Conservation (phyloP, 1,140 invertebrate genomes). For the Augochlora pura region DNA sequence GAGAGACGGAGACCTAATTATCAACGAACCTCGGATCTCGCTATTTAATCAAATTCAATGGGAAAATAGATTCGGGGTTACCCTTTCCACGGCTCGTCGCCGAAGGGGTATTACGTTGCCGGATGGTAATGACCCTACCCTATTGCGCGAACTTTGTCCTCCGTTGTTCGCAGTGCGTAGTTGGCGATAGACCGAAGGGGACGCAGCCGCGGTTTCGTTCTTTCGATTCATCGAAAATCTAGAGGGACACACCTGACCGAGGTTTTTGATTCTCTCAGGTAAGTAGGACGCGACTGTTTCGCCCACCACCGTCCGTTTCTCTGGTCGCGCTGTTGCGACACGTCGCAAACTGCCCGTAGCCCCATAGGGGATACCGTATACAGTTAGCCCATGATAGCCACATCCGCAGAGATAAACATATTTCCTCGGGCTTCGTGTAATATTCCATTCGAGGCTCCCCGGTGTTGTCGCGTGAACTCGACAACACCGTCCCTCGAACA, state of each 20-base stretch:
- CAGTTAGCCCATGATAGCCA: neutral
- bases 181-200: slow-evolving; percentile 48
- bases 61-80: slow-evolving; percentile 55
- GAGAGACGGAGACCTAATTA: slow-evolving; percentile 11
- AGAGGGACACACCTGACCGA: neutral
- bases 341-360: too few species aligned
- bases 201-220: slow-evolving; percentile 22
- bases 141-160: slow-evolving; percentile 44
- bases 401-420: neutral
- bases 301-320: too few species aligned
- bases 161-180: slow-evolving; percentile 49
- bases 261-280: neutral
- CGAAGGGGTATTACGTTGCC: slow-evolving; percentile 49
- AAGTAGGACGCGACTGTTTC: neutral
- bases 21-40: slow-evolving; percentile 41
- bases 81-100: slow-evolving; percentile 25
- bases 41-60: slow-evolving; percentile 62
- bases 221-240: slow-evolving; percentile 11
- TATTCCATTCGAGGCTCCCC: neutral
- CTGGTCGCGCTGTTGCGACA: too few species aligned
- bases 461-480: neutral
- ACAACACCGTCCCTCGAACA: neutral
- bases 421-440: neutral
- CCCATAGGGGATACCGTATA: too few species aligned
- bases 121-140: slow-evolving; percentile 80